Conservation (phyloP, 2,113 vertebrate species). For the Motacilla alba region DNA sequence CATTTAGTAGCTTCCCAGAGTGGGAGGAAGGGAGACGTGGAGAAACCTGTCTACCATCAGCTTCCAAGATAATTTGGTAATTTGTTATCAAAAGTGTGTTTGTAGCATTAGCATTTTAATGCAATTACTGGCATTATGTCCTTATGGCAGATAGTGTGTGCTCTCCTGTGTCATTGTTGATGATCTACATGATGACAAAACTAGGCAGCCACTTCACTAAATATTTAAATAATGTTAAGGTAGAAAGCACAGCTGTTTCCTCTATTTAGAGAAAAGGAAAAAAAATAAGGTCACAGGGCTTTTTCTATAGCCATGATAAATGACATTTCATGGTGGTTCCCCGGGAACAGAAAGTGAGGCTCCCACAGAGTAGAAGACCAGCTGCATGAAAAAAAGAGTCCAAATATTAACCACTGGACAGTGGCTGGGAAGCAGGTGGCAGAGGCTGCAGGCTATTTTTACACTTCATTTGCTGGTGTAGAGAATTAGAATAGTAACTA, state of each 20-base stretch:
- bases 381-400: constrained; percentile 63
- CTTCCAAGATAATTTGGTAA: constrained; percentile 37
- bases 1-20: background rate
- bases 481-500: constrained; percentile 67
- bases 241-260: constrained; percentile 53
- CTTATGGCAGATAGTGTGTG: constrained; percentile 9
- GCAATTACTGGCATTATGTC: constrained; percentile 39
- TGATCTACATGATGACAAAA: constrained; percentile 14
- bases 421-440: constrained; percentile 72
- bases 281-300: background rate
- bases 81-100: constrained; percentile 51
- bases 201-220: constrained; percentile 34
- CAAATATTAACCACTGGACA: constrained; percentile 73
- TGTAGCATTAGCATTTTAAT: constrained; percentile 51
- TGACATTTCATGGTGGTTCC: constrained; percentile 32
- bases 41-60: background rate
- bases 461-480: constrained; percentile 70
- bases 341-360: constrained; percentile 28
- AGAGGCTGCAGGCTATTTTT: constrained; percentile 70
- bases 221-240: constrained; percentile 46
- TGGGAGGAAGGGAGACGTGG: background rate
- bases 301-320: constrained; percentile 47
- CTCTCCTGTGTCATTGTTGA: constrained; percentile 22
- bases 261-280: background rate
- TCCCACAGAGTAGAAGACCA: constrained; percentile 64